Base-by-base conservation (phyloP, 2,888 invertebrate species). In the Cephus sareptanus region DNA sequence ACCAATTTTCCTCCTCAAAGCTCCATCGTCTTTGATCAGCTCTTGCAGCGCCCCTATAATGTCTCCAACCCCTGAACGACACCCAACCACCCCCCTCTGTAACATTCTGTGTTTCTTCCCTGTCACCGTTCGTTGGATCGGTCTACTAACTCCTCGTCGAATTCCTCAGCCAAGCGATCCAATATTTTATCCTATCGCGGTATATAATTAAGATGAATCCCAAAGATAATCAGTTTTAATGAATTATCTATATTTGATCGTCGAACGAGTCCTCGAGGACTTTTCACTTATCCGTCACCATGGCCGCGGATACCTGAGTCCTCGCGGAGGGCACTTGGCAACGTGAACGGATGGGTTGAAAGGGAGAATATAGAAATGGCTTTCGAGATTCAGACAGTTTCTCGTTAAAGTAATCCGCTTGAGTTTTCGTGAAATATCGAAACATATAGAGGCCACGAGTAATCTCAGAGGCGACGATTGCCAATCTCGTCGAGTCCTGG, bases 21-120 rank as follows among this genome's bases (percentile, higher is more conserved):
- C 89, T 86, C 85, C 88, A 89, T 89, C 89, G 89, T 89, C 89
- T 90, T 90, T 90, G 90, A 90, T 90, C 90, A 90, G 90, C 87
- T 88, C 87, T 87, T 84, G 85, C 89, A 85, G 87, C 89, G 87
- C 87, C 87, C 88, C 88, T 85, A 84, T 89, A 89, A 90, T 87
- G 87, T 89, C 86, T 78, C 78, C 80, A 78, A 77, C 80, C 79
- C 76, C 79, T 75, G 56, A 37, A 73, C 80, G 79, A 77, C 70
- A 79, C 78, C 78, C 75, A 77, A 78, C 74, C 76, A 73, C 56
- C 73, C 34, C 74, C 35, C 79, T 34, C 73, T 76, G 77, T 74
- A 79, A 34, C 74, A 76, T 79, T 79, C 76, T 79, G 77, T 81
- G 81, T 82, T 83, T 82, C 82, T 80, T 82, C 80, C 71, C 70